phyloP scores from a whole-genome alignment of 2,797 vertebrate genomes.

The Propithecus deckenii region DNA sequence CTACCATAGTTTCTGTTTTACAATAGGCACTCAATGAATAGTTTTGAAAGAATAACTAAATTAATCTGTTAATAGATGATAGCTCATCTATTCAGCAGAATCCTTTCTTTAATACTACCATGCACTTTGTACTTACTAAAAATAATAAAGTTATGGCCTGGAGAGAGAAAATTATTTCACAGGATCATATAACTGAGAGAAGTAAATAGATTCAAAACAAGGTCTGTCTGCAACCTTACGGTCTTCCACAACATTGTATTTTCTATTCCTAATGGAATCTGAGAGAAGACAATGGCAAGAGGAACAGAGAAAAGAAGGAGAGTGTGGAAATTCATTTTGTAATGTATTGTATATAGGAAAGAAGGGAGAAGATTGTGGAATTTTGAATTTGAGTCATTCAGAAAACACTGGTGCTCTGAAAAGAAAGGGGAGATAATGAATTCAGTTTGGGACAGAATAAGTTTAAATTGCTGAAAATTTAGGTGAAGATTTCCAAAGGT shows the following conservation, averaged over 20 bases:
- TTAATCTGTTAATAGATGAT: not conserved
- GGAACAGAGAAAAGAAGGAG: not conserved
- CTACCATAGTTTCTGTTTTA: not conserved
- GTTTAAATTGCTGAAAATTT: slow-evolving; percentile 4
- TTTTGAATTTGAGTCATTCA: not conserved
- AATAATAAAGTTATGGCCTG: not conserved
- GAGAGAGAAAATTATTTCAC: not conserved
- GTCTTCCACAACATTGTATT: not conserved
- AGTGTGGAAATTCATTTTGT: not conserved
- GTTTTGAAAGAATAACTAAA: not conserved
- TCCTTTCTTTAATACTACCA: not conserved
- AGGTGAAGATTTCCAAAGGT: not conserved
- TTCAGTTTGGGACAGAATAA: slow-evolving; percentile 7
- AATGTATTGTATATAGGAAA: not conserved
- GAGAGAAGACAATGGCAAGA: not conserved
- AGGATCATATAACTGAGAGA: not conserved
- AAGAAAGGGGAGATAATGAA: not conserved
- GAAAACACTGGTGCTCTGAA: not conserved
- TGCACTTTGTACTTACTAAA: not conserved
- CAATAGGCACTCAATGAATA: not conserved
- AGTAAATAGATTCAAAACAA: not conserved
- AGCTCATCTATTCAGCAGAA: not conserved
- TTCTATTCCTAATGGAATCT: not conserved
- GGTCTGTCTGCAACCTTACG: not conserved
- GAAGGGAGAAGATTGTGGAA: not conserved